Evolutionary conservation across 2,113 vertebrate genomes (phyloP).

Genomic region (Anser cygnoides): DNA sequence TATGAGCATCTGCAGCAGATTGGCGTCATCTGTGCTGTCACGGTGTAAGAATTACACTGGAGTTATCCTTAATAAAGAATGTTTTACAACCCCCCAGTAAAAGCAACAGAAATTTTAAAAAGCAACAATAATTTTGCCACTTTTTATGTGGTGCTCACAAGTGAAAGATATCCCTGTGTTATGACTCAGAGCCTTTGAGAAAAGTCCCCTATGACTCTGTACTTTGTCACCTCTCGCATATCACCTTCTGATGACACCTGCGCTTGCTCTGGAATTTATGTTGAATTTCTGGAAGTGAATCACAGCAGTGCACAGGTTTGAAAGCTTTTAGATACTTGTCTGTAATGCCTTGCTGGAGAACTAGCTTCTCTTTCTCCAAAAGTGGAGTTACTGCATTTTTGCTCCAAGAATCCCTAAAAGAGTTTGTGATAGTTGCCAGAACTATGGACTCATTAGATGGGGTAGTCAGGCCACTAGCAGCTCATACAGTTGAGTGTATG

Average conservation of each 20-base stretch:
- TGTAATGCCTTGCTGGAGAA: neutral
- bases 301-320: neutral
- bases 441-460: neutral
- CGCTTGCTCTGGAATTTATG: neutral
- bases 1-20: neutral
- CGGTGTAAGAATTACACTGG: neutral
- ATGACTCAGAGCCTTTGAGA: neutral
- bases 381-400: neutral
- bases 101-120: neutral
- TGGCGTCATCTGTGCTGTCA: neutral
- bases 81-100: neutral
- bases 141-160: neutral
- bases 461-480: too few species aligned
- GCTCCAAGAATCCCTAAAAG: neutral
- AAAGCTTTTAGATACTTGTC: neutral
- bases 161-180: neutral
- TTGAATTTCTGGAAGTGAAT: neutral
- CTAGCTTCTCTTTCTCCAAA: neutral
- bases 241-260: neutral
- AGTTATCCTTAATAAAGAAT: neutral
- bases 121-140: neutral
- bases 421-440: neutral
- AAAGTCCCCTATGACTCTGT: neutral
- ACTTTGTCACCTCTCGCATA: fast-evolving
- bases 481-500: too few species aligned